A percentile compares a stretch with the other conserved stretches of the same genome.
phyloP scores from a whole-genome alignment of 2,888 invertebrate genomes.

The Syrphus vitripennis region DNA sequence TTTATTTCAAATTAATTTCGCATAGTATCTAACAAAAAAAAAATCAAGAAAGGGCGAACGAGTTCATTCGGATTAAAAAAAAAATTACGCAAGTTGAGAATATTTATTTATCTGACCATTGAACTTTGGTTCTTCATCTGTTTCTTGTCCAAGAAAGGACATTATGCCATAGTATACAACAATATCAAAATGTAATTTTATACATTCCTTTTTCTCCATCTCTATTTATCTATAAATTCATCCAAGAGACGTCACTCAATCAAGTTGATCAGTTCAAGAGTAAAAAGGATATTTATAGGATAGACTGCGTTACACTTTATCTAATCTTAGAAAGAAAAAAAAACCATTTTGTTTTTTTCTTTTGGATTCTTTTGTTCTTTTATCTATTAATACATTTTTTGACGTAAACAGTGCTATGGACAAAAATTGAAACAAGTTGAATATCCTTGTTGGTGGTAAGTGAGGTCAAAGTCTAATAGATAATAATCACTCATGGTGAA shows the following conservation, averaged over 20 bases:
- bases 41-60: background rate
- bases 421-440: background rate
- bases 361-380: background rate
- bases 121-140: background rate
- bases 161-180: background rate
- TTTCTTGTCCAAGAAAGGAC: background rate
- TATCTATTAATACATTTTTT: background rate
- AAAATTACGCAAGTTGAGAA: background rate
- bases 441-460: background rate
- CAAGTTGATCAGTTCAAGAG: slow-evolving; percentile 10
- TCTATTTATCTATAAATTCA: background rate
- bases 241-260: slow-evolving; percentile 5
- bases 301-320: background rate
- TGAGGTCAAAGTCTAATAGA: background rate
- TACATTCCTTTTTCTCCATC: background rate
- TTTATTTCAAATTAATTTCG: background rate
- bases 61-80: background rate
- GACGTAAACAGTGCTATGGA: background rate
- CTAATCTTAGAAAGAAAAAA: background rate
- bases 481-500: background rate
- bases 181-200: background rate
- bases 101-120: background rate
- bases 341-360: background rate
- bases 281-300: slow-evolving; percentile 12
- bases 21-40: background rate